Evolutionary conservation across 2,888 invertebrate species (phyloP).

Genomic region (Ceratothoa steindachneri): DNA sequence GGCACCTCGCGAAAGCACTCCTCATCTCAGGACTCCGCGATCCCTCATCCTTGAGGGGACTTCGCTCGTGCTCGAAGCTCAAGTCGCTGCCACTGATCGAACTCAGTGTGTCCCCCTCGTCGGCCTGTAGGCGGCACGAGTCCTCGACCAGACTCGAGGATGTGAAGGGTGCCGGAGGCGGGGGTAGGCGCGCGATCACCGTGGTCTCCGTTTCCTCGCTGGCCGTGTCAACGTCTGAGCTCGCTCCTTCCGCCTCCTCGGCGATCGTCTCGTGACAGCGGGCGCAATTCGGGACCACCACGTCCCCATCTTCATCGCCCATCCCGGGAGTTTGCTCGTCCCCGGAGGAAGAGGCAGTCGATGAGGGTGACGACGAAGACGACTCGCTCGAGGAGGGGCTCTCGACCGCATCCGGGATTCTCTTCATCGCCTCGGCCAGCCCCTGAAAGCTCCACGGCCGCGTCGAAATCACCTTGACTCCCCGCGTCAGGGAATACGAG

Average conservation of each 20-base stretch:
- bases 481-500: slow-evolving; percentile 27
- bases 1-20: not conserved
- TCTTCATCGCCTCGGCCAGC: not conserved
- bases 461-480: slow-evolving; percentile 33
- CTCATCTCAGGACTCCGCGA: not conserved
- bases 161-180: too few species aligned
- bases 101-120: slow-evolving; percentile 34
- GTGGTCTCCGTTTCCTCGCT: not conserved
- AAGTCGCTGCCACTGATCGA: slow-evolving; percentile 25
- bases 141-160: not conserved
- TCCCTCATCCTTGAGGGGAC: not conserved
- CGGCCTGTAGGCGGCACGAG: not conserved
- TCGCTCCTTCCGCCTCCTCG: not conserved
- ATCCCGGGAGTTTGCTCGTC: slow-evolving; percentile 14
- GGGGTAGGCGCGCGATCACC: not conserved
- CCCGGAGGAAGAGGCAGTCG: slow-evolving; percentile 8
- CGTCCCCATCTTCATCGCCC: not conserved
- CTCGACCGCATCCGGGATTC: not conserved
- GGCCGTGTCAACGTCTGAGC: not conserved
- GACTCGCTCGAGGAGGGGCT: not conserved
- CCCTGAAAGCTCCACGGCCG: slow-evolving; percentile 23
- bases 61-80: slow-evolving; percentile 29
- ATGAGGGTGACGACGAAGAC: not conserved
- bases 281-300: not conserved
- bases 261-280: not conserved